Base-by-base conservation (phyloP, 2,888 invertebrate species). In the Kryphioiulus occultus region DNA sequence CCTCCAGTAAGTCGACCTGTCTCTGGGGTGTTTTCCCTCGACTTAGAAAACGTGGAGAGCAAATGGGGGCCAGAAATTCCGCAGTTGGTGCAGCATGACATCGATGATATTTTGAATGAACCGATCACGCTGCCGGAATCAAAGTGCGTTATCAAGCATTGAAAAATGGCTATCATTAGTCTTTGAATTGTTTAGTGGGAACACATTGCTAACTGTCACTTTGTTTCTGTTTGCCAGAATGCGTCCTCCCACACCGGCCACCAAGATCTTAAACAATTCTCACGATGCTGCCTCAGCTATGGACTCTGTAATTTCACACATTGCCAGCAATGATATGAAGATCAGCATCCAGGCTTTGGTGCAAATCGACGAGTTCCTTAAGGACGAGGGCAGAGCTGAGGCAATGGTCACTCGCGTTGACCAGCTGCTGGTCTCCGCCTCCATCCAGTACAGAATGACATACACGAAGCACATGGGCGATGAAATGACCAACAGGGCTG, bases 1-100 rank as follows among this genome's bases (percentile, higher is more conserved):
- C 39, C 22, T 47, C 87, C 78, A 32, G 26, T 83, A 12, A 85
- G 87, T 17, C 91, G 92, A 39, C 92, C 94, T 85, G 91, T 94
- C 5, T 93, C 94, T 0, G 96, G 96, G 30, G 96, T 96, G 35
- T 97, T 96, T 92, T 94, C 95, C 0, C 93, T 97, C 85, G 96
- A 97, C 91, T 89, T 92, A 78, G 91, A 91, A 44, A 91, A 88
- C 32, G 85, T 89, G 53, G 88, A 89, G 44, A 26, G 85, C 26
- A 88, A 86, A 39, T 32, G 87, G 35, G 89, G 89, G 10, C 88
- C 89, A 7, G 87, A 87, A 26, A 89, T 89, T 88, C 90, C 90
- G 4, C 89, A 91, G 42, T 89, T 91, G n/a, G 89, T 91, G 7
- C 90, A 91, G 78, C 90, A 90, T 85, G 91, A 92, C 88, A 88